A percentile compares a stretch with the other conserved stretches of the same genome.
phyloP scores from a whole-genome alignment of 2,113 vertebrate genomes.

The Megaleporinus macrocephalus region DNA sequence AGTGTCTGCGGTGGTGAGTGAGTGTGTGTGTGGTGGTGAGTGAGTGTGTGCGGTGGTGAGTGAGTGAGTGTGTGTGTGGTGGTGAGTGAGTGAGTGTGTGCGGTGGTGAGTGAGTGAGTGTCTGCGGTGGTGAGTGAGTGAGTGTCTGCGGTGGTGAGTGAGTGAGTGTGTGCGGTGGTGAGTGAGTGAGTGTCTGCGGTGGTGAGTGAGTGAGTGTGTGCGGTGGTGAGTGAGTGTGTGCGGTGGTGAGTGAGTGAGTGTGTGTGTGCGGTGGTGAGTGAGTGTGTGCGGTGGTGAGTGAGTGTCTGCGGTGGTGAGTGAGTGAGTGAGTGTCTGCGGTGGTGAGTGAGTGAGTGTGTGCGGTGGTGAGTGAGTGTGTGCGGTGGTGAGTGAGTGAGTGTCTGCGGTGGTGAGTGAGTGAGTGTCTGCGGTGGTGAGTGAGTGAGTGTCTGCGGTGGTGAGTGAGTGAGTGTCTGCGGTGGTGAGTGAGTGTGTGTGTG shows the following conservation, averaged over 20 bases:
- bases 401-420: too few relatives aligned
- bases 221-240: not conserved
- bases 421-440: slow-evolving; percentile 19
- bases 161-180: not conserved
- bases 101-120: too few relatives aligned
- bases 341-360: too few relatives aligned
- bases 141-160: slow-evolving; percentile 19
- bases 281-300: too few relatives aligned
- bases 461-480: slow-evolving; percentile 23
- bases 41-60: slow-evolving; percentile 2
- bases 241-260: too few relatives aligned
- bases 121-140: not conserved
- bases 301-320: slow-evolving; percentile 27
- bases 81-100: slow-evolving; percentile 10
- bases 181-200: too few relatives aligned
- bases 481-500: not conserved
- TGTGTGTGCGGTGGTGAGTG: not conserved
- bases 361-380: not conserved
- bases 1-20: too few relatives aligned
- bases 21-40: too few relatives aligned
- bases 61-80: too few relatives aligned
- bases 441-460: not conserved
- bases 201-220: too few relatives aligned
- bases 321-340: too few relatives aligned
- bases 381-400: too few relatives aligned